Conservation (phyloP, 2,888 invertebrate genomes). For the Heliconius hortense region DNA sequence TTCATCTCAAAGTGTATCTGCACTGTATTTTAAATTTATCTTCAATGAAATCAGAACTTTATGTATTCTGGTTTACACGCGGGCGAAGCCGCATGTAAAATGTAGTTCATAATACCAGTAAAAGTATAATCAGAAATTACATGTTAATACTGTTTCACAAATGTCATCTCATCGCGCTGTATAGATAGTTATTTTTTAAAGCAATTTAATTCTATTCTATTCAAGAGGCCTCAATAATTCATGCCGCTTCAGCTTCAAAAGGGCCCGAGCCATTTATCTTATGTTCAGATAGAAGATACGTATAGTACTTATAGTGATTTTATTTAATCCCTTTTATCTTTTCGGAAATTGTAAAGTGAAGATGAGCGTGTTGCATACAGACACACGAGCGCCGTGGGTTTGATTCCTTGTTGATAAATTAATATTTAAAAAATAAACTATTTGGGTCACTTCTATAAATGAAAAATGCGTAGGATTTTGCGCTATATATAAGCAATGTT, state of each 20-base stretch:
- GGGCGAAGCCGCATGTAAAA: background rate
- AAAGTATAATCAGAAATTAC: background rate
- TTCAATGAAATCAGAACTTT: too few relatives aligned
- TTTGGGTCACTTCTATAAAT: too few relatives aligned
- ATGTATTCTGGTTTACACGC: too few relatives aligned
- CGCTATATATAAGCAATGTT: too few relatives aligned
- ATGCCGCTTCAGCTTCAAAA: conserved; percentile 33
- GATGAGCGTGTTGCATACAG: too few relatives aligned
- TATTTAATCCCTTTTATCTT: conserved; percentile 12
- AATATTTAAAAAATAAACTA: too few relatives aligned
- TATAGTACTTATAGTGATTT: conserved; percentile 13
- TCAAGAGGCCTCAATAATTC: conserved; percentile 36
- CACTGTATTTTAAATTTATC: too few relatives aligned
- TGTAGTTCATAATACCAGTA: background rate
- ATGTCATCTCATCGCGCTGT: conserved; percentile 3
- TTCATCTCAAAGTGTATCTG: too few relatives aligned
- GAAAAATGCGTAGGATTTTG: too few relatives aligned
- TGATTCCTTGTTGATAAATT: too few relatives aligned
- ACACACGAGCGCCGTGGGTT: background rate
- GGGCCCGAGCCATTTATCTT: conserved; percentile 29
- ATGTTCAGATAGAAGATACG: conserved; percentile 18
- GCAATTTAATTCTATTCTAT: conserved; percentile 37
- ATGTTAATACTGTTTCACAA: conserved; percentile 3
- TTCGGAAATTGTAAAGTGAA: background rate
- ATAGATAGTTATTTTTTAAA: conserved; percentile 26